These are phyloP conservation scores for Apocheima hispidaria DNA, from an alignment of 2,888 invertebrate species.

Conservation along the genomic window DNA sequence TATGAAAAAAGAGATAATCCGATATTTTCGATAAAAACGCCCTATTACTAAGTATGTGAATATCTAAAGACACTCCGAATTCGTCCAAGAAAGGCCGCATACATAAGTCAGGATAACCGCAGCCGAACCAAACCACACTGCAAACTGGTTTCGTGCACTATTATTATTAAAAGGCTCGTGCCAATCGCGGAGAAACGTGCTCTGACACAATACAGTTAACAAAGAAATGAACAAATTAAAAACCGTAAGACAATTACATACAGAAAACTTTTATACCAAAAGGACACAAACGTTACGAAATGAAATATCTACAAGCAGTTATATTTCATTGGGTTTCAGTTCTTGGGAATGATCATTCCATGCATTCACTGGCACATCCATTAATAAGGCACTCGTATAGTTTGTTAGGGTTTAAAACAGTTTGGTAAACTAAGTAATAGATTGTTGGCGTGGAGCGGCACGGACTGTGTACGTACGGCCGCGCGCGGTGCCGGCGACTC, in stretches of 20 bases:
- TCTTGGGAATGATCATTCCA: constrained; percentile 68
- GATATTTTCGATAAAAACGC: background rate
- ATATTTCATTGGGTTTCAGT: constrained; percentile 64
- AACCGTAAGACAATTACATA: constrained; percentile 63
- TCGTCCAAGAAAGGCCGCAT: constrained; percentile 78
- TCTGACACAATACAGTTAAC: constrained; percentile 65
- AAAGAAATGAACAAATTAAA: constrained; percentile 66
- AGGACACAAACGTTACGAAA: constrained; percentile 75
- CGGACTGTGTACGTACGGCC: constrained; percentile 78
- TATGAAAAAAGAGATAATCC: constrained; percentile 44
- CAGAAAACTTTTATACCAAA: constrained; percentile 77
- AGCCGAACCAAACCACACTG: constrained; percentile 79
- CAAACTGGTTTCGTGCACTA: constrained; percentile 84
- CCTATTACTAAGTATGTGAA: constrained; percentile 26
- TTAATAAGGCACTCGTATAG: constrained; percentile 77
- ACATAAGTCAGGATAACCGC: constrained; percentile 79
- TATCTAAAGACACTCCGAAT: constrained; percentile 60
- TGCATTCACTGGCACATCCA: constrained; percentile 83
- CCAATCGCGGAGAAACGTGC: constrained; percentile 79
- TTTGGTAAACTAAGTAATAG: constrained; percentile 63
- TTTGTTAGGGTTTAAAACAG: constrained; percentile 68
- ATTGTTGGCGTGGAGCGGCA: constrained; percentile 77
- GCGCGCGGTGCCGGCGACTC: constrained; percentile 83
- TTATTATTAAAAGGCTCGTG: constrained; percentile 84
- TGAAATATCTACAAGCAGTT: constrained; percentile 67